phyloP scores from a whole-genome alignment of 1,140 invertebrate genomes.

The Nephotettix cincticeps region DNA sequence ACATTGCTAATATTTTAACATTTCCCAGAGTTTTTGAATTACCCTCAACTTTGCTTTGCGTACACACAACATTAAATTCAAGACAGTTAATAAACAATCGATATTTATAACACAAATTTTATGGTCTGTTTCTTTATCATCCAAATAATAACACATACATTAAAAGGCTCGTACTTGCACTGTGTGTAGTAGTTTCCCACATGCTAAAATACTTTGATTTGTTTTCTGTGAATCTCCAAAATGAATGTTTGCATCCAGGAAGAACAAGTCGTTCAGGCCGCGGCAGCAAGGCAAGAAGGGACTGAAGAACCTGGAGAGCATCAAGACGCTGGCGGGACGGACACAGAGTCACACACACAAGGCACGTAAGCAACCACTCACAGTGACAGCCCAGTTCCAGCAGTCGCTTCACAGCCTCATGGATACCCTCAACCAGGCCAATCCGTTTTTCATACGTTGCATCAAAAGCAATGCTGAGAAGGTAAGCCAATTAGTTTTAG shows the following conservation, averaged over 20 bases:
- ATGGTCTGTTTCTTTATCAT: not conserved
- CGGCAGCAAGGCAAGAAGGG: slow-evolving; percentile 76
- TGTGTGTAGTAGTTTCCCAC: too few relatives aligned
- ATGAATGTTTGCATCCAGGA: slow-evolving; percentile 59
- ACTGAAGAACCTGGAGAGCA: slow-evolving; percentile 84
- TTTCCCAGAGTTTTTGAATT: too few relatives aligned
- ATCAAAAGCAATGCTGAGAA: slow-evolving; percentile 95
- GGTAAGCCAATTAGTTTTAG: too few relatives aligned
- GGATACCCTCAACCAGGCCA: slow-evolving; percentile 92
- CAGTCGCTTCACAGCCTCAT: slow-evolving; percentile 87
- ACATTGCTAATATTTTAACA: too few relatives aligned
- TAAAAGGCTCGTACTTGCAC: too few relatives aligned
- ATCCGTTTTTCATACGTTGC: slow-evolving; percentile 96
- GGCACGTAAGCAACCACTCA: slow-evolving; percentile 81
- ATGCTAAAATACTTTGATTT: too few relatives aligned
- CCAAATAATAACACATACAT: too few relatives aligned
- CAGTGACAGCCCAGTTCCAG: slow-evolving; percentile 93
- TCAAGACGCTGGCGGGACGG: slow-evolving; percentile 81
- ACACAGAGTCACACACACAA: slow-evolving; percentile 63
- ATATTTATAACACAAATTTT: too few relatives aligned
- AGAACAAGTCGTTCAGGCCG: slow-evolving; percentile 85
- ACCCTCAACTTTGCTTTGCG: too few relatives aligned
- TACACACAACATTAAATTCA: too few relatives aligned
- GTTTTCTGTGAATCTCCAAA: too few relatives aligned
- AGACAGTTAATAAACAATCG: too few relatives aligned